Evolutionary conservation across 2,797 vertebrate species (phyloP), one percentile per base, ranked within the genome.

Genomic region (Gymnothorax reevesii): DNA sequence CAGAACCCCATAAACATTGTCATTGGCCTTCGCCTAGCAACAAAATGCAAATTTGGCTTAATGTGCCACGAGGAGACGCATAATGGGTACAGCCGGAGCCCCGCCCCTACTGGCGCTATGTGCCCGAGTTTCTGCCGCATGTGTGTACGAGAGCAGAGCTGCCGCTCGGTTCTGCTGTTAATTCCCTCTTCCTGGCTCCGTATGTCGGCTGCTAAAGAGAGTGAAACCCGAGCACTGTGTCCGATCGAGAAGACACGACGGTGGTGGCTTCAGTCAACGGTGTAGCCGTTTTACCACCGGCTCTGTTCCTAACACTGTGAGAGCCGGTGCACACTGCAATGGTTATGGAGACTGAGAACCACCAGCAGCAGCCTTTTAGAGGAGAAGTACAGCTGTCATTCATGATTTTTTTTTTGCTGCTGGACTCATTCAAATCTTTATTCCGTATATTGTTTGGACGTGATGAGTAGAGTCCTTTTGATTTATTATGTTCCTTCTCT

Each of bases 11-110:
- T 52, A 84, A 86, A 33, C 22, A 77, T 8, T 69, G 49, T 71
- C 83, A 87, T 86, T 84, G 82, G 85, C 85, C 77, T 88, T 88
- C 85, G 86, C 90, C 90, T 88, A 90, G 89, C 89, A 90, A 91
- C 91, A 90, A 57, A 85, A 82, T 88, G 80, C 52, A 88, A 86
- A 88, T 87, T 82, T 90, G 86, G 42, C 88, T 83, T 88, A 86
- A 71, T 86, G 54, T 83, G 88, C 82, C 86, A 89, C 93, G 92
- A 90, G 90, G 92, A 52, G 79, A 83, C 57, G 84, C 79, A 73
- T 85, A 84, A 83, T 83, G 25, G 66, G 33, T 42, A 42, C 6
- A 33, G 66, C 60, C 80, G 15, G 17, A 7, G 79, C 83, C 66
- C 83, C 55, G 49, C 83, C 75, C 62, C 62, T 66, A 22, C 57